A percentile compares a stretch with the other conserved stretches of the same genome.
phyloP scores from a whole-genome alignment of 2,113 vertebrate species.

The Mesembrinibis cayennensis region DNA sequence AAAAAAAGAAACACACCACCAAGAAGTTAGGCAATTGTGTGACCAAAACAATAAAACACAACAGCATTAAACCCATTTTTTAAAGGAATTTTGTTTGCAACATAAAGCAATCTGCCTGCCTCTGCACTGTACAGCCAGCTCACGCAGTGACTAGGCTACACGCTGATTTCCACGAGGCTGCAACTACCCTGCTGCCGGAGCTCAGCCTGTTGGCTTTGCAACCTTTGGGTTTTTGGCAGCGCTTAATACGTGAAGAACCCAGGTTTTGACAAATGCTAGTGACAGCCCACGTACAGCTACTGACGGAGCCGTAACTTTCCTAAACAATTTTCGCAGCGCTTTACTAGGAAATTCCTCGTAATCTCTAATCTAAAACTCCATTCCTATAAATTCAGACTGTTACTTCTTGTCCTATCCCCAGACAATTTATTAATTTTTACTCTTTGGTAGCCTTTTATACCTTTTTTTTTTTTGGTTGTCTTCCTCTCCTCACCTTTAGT shows the following conservation, averaged over 20 bases:
- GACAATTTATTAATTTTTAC: neutral
- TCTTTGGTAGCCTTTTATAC: neutral
- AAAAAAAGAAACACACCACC: too few species aligned
- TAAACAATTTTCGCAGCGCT: neutral
- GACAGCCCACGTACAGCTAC: neutral
- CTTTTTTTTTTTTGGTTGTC: fast-evolving
- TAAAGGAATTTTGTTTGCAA: neutral
- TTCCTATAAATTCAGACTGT: neutral
- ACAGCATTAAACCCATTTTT: neutral
- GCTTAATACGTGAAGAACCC: neutral
- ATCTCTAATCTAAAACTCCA: neutral
- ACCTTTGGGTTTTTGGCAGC: neutral
- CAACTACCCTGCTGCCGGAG: neutral
- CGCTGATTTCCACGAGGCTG: neutral
- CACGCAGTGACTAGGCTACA: fast-evolving
- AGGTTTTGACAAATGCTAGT: neutral
- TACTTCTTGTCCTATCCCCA: neutral
- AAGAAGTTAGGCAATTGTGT: neutral
- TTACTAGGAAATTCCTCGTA: neutral
- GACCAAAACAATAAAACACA: neutral
- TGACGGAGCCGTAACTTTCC: neutral
- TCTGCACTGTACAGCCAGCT: neutral
- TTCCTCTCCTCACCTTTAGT: neutral
- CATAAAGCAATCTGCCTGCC: too few species aligned
- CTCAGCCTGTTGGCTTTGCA: neutral